Conservation (phyloP, 92 coral and sea anemone species). For the Epizoanthus scotinus region DNA sequence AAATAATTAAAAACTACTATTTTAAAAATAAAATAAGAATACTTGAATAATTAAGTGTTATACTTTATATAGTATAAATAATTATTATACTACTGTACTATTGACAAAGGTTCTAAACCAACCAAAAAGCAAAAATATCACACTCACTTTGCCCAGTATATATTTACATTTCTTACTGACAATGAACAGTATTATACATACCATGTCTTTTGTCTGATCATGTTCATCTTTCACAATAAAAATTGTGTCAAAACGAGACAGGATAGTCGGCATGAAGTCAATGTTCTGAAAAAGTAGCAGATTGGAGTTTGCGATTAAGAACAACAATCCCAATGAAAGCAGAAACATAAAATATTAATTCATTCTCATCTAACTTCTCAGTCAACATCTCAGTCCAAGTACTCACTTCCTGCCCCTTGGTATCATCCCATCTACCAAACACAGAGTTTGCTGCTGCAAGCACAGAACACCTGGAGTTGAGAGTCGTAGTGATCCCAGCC, state of each 20-base stretch:
- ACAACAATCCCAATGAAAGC: no score
- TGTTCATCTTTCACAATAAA: slow-evolving; percentile 97
- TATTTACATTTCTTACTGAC: no score
- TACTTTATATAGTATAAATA: no score
- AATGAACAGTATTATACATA: slow-evolving; percentile 37
- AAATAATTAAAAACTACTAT: no score
- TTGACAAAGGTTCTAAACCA: no score
- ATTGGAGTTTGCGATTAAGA: not conserved
- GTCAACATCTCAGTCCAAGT: no score
- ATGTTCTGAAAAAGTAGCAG: slow-evolving; percentile 67
- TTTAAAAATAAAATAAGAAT: no score
- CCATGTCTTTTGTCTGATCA: slow-evolving; percentile 94
- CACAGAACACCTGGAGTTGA: slow-evolving; percentile 96
- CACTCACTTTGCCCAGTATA: no score
- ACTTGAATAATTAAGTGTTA: no score
- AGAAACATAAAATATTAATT: not conserved
- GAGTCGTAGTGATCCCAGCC: slow-evolving; percentile 98
- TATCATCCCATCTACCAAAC: slow-evolving; percentile 99
- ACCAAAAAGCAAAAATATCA: no score
- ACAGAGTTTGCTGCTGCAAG: slow-evolving; percentile 99
- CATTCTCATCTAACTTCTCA: no score
- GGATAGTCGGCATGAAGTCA: slow-evolving; percentile 98
- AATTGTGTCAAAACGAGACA: slow-evolving; percentile 97
- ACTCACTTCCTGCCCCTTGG: slow-evolving; percentile 90
- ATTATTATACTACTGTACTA: no score